A percentile compares a stretch with the other conserved stretches of the same genome.
Conservation (phyloP, 1,140 invertebrate genomes). For the Drosophila mayri region DNA sequence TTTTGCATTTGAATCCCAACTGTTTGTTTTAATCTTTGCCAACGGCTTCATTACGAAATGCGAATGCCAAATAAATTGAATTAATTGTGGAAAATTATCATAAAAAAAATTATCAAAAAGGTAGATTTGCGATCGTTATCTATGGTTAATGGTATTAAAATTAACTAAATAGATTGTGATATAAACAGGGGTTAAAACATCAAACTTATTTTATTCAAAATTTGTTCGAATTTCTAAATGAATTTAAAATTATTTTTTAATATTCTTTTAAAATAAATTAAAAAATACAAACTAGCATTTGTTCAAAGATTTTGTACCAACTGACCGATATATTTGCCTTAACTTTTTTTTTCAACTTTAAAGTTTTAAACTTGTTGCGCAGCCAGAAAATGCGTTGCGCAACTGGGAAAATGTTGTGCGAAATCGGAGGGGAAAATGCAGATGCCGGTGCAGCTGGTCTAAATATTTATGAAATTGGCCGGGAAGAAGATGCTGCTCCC, state of each 20-base stretch:
- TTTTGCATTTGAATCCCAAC: conserved; percentile 19
- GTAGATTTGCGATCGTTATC: not conserved
- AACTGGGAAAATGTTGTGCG: conserved; percentile 8
- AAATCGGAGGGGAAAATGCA: not conserved
- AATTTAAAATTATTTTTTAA: no score
- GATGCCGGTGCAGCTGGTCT: conserved; percentile 10
- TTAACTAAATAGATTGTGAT: no score
- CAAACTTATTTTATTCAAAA: no score
- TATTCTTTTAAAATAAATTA: no score
- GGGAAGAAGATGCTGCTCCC: not conserved
- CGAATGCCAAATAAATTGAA: conserved; percentile 10
- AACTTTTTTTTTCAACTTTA: not conserved
- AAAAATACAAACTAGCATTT: no score
- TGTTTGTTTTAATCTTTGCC: conserved; percentile 24
- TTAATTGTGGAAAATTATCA: conserved; percentile 32
- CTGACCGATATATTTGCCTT: no score
- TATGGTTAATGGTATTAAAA: not conserved
- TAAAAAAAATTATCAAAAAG: no score
- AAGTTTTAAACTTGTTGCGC: conserved; percentile 29
- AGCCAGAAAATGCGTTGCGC: conserved; percentile 24
- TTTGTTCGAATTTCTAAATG: no score
- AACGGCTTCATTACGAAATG: conserved; percentile 18
- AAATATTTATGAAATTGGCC: conserved; percentile 35
- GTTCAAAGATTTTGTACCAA: not conserved
- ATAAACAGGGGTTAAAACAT: no score